phyloP scores from a whole-genome alignment of 2,797 vertebrate genomes.

The Leucoraja ocellata region DNA sequence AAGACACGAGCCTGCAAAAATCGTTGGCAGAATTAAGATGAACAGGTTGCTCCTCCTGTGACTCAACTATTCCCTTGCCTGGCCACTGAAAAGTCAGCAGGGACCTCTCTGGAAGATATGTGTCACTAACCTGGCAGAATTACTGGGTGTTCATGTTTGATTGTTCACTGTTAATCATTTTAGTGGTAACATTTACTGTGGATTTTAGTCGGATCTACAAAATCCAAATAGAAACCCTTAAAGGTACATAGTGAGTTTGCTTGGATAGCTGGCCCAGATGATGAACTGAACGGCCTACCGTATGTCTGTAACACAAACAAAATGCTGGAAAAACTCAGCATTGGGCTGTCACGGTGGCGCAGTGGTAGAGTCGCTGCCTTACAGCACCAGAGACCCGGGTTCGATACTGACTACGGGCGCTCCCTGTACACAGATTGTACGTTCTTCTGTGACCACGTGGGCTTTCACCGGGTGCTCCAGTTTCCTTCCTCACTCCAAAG shows the following conservation, averaged over 20 bases:
- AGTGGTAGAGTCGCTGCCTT: too few species aligned
- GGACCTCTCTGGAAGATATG: background rate
- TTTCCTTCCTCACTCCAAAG: too few species aligned
- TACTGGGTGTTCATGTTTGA: background rate
- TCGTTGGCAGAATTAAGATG: background rate
- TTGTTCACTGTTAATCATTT: background rate
- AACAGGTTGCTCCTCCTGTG: background rate
- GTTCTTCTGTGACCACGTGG: too few species aligned
- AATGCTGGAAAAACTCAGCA: too few species aligned
- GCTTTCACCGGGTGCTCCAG: too few species aligned
- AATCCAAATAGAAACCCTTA: background rate
- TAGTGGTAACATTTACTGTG: background rate
- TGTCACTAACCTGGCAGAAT: background rate
- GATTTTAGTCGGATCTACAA: background rate
- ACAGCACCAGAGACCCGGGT: too few species aligned
- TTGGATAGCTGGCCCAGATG: background rate
- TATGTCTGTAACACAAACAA: too few species aligned
- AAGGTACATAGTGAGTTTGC: background rate
- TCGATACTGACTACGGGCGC: too few species aligned
- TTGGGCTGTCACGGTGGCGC: too few species aligned
- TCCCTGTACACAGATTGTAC: too few species aligned
- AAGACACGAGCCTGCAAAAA: background rate
- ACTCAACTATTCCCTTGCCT: conserved; percentile 9
- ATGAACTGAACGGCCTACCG: background rate
- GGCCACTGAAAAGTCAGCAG: background rate